Conservation (phyloP, 2,113 vertebrate genomes). For the Reinhardtius hippoglossoides region DNA sequence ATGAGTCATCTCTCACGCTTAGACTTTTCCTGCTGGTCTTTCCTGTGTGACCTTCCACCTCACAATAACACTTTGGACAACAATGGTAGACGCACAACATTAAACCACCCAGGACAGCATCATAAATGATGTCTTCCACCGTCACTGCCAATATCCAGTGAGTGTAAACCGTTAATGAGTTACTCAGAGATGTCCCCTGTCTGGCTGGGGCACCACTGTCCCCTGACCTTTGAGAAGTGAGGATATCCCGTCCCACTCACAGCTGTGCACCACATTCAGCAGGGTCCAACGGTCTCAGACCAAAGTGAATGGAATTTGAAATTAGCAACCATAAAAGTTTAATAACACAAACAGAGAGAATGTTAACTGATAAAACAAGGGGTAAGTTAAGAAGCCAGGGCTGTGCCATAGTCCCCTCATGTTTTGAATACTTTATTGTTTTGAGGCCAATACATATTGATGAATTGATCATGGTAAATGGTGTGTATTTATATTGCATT, state of each 20-base stretch:
- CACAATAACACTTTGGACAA: slow-evolving; percentile 58
- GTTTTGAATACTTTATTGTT: too few species aligned
- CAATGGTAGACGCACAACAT: slow-evolving; percentile 42
- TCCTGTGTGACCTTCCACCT: slow-evolving; percentile 64
- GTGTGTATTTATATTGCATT: too few species aligned
- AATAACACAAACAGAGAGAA: background rate
- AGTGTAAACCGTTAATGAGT: background rate
- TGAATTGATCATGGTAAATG: too few species aligned
- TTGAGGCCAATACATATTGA: too few species aligned
- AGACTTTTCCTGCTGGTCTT: slow-evolving; percentile 60
- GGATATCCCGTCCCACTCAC: slow-evolving; percentile 61
- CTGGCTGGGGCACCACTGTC: background rate
- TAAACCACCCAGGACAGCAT: slow-evolving; percentile 8
- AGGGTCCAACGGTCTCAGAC: too few species aligned
- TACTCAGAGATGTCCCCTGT: too few species aligned
- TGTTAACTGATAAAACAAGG: too few species aligned
- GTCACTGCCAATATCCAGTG: background rate
- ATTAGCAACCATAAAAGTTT: background rate
- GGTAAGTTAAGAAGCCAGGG: too few species aligned
- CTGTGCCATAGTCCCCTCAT: too few species aligned
- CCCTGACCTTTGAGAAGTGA: slow-evolving; percentile 39
- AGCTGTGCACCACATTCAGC: slow-evolving; percentile 27
- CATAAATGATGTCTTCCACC: background rate
- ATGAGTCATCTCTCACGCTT: slow-evolving; percentile 40
- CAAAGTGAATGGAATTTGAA: background rate